These are phyloP conservation scores for Solenopsis fugax DNA, from an alignment of 1,140 invertebrate species.

Conservation along the genomic window DNA sequence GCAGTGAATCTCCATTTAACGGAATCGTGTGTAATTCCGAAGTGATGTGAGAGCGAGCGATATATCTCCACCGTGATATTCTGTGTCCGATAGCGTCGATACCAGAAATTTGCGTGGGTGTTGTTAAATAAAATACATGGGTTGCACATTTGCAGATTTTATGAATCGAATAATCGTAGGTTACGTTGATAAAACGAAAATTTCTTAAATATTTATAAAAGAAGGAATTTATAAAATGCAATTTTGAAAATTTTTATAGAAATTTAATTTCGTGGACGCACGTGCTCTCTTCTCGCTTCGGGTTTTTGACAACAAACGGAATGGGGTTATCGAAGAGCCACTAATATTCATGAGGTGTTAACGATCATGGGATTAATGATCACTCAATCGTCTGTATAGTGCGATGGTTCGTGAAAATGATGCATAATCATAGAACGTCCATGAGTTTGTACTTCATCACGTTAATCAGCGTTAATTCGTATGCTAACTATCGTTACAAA, in stretches of 20 bases:
- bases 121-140: background rate
- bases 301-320: background rate
- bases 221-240: background rate
- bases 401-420: constrained; percentile 16
- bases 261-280: background rate
- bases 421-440: background rate
- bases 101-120: constrained; percentile 7
- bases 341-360: constrained; percentile 31
- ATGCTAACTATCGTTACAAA: background rate
- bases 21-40: background rate
- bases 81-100: background rate
- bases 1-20: background rate
- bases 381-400: background rate
- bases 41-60: background rate
- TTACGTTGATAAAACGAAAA: background rate
- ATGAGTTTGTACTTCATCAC: constrained; percentile 10
- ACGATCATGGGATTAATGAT: background rate
- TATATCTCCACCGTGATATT: background rate
- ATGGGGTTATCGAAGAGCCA: constrained; percentile 9
- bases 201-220: background rate
- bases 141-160: background rate
- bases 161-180: background rate
- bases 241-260: background rate
- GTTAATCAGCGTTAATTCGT: constrained; percentile 9
- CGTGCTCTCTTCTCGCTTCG: background rate